These are phyloP conservation scores for Brachyhypopomus occidentalis DNA, from an alignment of 2,113 vertebrate species.

Conservation along the genomic window DNA sequence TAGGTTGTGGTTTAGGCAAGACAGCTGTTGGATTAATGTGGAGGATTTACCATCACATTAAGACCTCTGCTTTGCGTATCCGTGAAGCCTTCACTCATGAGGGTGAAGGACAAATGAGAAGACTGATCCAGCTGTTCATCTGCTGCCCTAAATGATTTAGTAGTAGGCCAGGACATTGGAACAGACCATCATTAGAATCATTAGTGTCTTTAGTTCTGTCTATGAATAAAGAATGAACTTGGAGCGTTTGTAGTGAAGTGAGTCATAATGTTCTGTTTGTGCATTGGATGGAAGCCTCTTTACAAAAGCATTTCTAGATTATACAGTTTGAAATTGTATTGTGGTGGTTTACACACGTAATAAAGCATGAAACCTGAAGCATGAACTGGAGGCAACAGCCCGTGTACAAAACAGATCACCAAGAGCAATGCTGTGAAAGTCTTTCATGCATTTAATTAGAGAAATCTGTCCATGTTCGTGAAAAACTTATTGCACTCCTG, in stretches of 20 bases:
- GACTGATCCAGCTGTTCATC: background rate
- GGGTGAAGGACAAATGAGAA: background rate
- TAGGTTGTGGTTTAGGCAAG: too few relatives aligned
- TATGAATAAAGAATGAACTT: background rate
- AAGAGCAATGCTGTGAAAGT: background rate
- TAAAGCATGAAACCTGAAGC: background rate
- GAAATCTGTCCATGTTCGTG: background rate
- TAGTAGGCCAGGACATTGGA: background rate
- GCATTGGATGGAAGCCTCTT: background rate
- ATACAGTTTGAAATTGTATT: background rate
- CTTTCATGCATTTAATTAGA: background rate
- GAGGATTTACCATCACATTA: too few relatives aligned
- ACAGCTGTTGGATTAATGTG: too few relatives aligned
- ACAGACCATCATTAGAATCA: background rate
- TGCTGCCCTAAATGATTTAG: constrained; percentile 13
- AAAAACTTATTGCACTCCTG: background rate
- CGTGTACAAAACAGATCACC: background rate
- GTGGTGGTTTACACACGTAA: background rate
- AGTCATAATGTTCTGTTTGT: background rate
- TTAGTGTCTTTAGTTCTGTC: background rate
- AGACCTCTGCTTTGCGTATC: too few relatives aligned
- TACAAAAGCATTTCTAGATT: background rate
- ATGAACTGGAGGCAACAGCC: background rate
- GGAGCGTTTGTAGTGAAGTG: background rate
- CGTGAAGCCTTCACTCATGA: too few relatives aligned